phyloP scores from a whole-genome alignment of 2,797 vertebrate species.

The Pangasius djambal region DNA sequence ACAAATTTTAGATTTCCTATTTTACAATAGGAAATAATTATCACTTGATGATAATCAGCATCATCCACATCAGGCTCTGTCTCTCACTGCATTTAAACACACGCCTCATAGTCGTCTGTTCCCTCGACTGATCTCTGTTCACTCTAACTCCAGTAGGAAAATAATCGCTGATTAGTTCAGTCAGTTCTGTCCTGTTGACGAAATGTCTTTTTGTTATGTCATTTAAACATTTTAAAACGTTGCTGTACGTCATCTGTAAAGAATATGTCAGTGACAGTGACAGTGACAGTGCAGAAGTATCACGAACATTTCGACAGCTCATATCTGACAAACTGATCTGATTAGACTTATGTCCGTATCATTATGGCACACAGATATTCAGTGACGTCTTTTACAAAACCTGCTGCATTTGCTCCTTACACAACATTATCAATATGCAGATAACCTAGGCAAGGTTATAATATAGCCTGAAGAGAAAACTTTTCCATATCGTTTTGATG shows the following conservation, averaged over 20 bases:
- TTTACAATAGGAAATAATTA: not conserved
- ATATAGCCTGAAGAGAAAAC: not conserved
- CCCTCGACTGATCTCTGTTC: not conserved
- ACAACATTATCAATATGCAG: not conserved
- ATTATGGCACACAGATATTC: not conserved
- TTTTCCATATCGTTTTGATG: not conserved
- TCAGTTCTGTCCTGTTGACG: not conserved
- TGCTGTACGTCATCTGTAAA: not conserved
- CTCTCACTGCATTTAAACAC: not conserved
- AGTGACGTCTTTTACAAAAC: not conserved
- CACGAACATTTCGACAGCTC: not conserved
- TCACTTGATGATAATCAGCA: not conserved
- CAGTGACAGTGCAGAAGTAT: not conserved
- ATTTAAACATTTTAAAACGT: not conserved
- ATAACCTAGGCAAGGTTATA: not conserved
- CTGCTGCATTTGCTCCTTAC: not conserved
- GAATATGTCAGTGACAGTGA: no score
- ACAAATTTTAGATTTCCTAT: not conserved
- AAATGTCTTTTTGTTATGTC: not conserved
- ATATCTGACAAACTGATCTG: not conserved
- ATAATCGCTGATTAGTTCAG: not conserved
- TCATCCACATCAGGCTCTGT: not conserved
- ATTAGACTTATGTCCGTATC: not conserved
- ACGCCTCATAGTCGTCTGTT: no score
- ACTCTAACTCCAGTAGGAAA: not conserved